Percentiles rank a stretch among this genome's conserved stretches.
Evolutionary conservation across 2,888 invertebrate species (phyloP).

Genomic region (Xylocampa areola): DNA sequence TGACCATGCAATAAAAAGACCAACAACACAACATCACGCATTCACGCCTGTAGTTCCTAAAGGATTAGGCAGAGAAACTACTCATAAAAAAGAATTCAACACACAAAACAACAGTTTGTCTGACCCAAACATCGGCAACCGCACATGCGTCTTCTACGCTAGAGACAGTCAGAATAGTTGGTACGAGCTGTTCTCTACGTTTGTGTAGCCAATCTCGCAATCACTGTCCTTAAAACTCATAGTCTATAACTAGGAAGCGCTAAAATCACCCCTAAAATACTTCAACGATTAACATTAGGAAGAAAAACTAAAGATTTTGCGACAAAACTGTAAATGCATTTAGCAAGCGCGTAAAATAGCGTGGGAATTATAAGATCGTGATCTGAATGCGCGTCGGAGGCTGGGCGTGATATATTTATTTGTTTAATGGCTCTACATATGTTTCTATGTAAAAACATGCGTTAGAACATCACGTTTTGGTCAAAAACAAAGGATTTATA

Average conservation of each 20-base stretch:
- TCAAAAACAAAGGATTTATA: conserved; percentile 12
- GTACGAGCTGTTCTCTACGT: no score
- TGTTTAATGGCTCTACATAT: conserved; percentile 23
- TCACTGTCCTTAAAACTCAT: neutral
- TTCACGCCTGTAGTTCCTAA: no score
- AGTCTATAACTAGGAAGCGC: neutral
- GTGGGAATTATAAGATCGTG: conserved; percentile 56
- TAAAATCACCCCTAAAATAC: neutral
- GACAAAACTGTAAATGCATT: conserved; percentile 21
- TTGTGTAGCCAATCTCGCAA: no score
- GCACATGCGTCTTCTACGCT: no score
- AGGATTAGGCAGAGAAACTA: no score
- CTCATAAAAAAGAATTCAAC: no score
- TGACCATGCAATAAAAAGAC: no score
- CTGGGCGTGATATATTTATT: conserved; percentile 40
- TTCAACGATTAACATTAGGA: neutral
- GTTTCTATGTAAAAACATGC: conserved; percentile 10
- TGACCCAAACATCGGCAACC: no score
- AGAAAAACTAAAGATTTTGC: conserved; percentile 20
- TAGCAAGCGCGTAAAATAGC: conserved; percentile 40
- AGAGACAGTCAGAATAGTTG: no score
- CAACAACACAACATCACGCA: no score
- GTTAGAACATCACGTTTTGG: conserved; percentile 5
- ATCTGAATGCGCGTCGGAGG: conserved; percentile 41
- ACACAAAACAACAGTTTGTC: no score